phyloP scores from a whole-genome alignment of 2,797 vertebrate genomes.

The Naso thynnoides region DNA sequence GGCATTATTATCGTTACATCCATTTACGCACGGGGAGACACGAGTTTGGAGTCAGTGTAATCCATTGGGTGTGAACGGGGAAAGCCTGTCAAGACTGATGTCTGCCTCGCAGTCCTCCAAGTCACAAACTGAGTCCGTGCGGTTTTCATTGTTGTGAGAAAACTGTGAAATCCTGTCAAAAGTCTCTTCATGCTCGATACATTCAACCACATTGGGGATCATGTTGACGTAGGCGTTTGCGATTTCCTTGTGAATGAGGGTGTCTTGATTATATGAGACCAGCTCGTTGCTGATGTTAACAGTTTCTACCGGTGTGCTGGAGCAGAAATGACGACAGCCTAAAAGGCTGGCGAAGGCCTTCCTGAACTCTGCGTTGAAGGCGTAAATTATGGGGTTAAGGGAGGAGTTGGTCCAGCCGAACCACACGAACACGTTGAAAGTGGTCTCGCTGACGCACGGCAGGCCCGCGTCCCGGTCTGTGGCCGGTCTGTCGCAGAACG shows the following conservation, averaged over 20 bases:
- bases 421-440: slow-evolving; percentile 96
- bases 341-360: slow-evolving; percentile 93
- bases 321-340: slow-evolving; percentile 88
- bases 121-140: slow-evolving; percentile 87
- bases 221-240: slow-evolving; percentile 88
- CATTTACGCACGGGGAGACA: slow-evolving; percentile 52
- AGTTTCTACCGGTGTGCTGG: slow-evolving; percentile 88
- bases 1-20: slow-evolving; percentile 64
- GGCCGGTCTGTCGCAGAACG: slow-evolving; percentile 89
- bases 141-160: slow-evolving; percentile 84
- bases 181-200: slow-evolving; percentile 83
- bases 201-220: slow-evolving; percentile 90
- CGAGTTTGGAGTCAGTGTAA: slow-evolving; percentile 80
- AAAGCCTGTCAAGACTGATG: slow-evolving; percentile 88
- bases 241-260: slow-evolving; percentile 88
- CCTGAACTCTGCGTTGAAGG: slow-evolving; percentile 95
- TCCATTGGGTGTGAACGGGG: slow-evolving; percentile 88
- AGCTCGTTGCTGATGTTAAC: slow-evolving; percentile 95
- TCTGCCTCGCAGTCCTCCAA: slow-evolving; percentile 90
- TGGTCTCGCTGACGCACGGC: slow-evolving; percentile 94
- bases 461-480: slow-evolving; percentile 81
- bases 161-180: slow-evolving; percentile 87
- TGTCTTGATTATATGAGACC: slow-evolving; percentile 92
- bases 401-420: slow-evolving; percentile 98
- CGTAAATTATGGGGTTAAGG: slow-evolving; percentile 95